Percentiles rank a stretch among this genome's conserved stretches.
phyloP scores from a whole-genome alignment of 1,140 invertebrate species.

The Procambarus virginalis region DNA sequence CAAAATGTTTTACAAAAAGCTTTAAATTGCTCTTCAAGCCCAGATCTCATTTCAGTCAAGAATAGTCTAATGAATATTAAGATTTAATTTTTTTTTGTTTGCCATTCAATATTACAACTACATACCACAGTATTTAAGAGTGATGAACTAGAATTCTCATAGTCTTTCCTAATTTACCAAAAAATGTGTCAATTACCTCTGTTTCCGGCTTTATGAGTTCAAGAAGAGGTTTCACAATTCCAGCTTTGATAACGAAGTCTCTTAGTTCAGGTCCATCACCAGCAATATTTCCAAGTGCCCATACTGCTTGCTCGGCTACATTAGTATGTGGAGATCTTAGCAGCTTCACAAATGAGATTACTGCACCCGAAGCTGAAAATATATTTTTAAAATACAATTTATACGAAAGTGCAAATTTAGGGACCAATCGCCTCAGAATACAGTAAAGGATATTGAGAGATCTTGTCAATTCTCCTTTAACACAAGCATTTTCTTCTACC shows the following conservation, averaged over 20 bases:
- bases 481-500: too few relatives aligned
- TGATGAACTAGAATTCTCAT: too few relatives aligned
- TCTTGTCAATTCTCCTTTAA: too few relatives aligned
- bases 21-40: too few relatives aligned
- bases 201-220: constrained; percentile 79
- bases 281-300: constrained; percentile 98
- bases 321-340: constrained; percentile 84
- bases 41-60: too few relatives aligned
- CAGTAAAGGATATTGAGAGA: too few relatives aligned
- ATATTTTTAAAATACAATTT: neutral
- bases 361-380: constrained; percentile 81
- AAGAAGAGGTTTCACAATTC: constrained; percentile 81
- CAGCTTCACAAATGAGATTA: constrained; percentile 88
- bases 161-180: too few relatives aligned
- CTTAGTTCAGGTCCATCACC: constrained; percentile 77
- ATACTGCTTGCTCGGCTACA: constrained; percentile 96
- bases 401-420: too few relatives aligned
- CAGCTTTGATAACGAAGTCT: constrained; percentile 83
- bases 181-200: constrained; percentile 72
- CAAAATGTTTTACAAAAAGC: too few relatives aligned
- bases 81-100: too few relatives aligned
- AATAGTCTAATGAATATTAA: too few relatives aligned
- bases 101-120: neutral
- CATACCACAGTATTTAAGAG: neutral
- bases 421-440: too few relatives aligned